These are phyloP conservation scores for Trachelus iudaicus DNA, from an alignment of 2,888 invertebrate species.

Conservation along the genomic window DNA sequence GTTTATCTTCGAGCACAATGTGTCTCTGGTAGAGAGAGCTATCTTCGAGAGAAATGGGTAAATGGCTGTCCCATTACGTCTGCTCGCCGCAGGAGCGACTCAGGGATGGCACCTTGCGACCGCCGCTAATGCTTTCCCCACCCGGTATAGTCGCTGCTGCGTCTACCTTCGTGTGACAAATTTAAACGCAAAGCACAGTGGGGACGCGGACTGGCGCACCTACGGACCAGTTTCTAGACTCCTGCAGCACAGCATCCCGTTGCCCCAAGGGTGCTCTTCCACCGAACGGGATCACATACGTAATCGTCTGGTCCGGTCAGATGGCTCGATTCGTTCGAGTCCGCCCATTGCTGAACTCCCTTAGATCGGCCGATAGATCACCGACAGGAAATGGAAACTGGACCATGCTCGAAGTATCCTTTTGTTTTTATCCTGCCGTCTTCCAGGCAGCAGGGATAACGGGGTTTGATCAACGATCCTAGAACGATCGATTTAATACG, in stretches of 20 bases:
- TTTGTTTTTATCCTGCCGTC: not conserved
- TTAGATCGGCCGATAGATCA: not conserved
- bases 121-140: constrained; percentile 4
- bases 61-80: constrained; percentile 30
- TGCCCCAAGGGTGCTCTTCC: not conserved
- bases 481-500: not conserved
- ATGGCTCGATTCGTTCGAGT: not conserved
- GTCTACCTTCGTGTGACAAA: constrained; percentile 1
- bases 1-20: constrained; percentile 40
- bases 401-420: not conserved
- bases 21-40: constrained; percentile 16
- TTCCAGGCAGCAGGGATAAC: not conserved
- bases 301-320: not conserved
- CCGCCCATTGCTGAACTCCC: not conserved
- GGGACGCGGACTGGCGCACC: not conserved
- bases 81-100: constrained; percentile 6
- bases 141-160: not conserved
- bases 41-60: constrained; percentile 28
- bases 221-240: not conserved
- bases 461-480: not conserved
- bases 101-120: not conserved
- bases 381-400: not conserved
- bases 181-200: not conserved
- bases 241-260: not conserved
- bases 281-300: not conserved